These are phyloP conservation scores for Syngnathoides biaculeatus DNA, from an alignment of 2,113 vertebrate species.

Conservation along the genomic window DNA sequence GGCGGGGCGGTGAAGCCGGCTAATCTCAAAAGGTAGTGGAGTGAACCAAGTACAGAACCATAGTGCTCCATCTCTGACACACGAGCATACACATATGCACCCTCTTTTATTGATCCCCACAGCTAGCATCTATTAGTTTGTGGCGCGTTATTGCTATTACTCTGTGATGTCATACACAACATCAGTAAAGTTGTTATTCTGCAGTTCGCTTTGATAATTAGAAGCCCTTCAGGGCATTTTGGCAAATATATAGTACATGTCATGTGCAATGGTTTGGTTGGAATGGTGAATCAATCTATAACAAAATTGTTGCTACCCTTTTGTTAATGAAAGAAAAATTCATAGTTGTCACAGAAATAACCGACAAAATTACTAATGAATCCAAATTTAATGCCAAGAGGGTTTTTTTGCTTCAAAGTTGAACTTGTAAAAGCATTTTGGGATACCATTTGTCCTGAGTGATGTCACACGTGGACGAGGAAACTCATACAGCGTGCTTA, in stretches of 20 bases:
- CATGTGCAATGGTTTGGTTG: neutral
- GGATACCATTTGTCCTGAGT: neutral
- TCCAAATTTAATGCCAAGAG: too few relatives aligned
- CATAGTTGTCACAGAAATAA: too few relatives aligned
- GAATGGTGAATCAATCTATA: neutral
- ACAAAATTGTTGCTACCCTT: too few relatives aligned
- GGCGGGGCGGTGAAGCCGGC: conserved; percentile 28
- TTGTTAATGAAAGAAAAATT: too few relatives aligned
- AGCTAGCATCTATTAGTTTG: conserved; percentile 15
- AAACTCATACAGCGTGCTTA: neutral
- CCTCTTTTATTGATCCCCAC: conserved; percentile 6
- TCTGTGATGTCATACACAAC: neutral
- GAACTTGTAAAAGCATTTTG: neutral
- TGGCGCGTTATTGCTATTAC: neutral
- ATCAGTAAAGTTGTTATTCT: neutral
- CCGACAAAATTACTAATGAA: too few relatives aligned
- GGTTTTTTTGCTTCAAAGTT: neutral
- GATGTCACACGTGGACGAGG: neutral
- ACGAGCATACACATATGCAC: conserved; percentile 10
- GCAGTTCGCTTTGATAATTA: neutral
- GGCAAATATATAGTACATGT: neutral
- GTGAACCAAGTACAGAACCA: conserved; percentile 40
- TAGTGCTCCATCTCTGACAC: conserved; percentile 63
- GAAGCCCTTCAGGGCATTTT: neutral
- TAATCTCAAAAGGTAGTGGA: conserved; percentile 61